Conservation (phyloP, 2,113 vertebrate species). For the Australoheros scitulus region DNA sequence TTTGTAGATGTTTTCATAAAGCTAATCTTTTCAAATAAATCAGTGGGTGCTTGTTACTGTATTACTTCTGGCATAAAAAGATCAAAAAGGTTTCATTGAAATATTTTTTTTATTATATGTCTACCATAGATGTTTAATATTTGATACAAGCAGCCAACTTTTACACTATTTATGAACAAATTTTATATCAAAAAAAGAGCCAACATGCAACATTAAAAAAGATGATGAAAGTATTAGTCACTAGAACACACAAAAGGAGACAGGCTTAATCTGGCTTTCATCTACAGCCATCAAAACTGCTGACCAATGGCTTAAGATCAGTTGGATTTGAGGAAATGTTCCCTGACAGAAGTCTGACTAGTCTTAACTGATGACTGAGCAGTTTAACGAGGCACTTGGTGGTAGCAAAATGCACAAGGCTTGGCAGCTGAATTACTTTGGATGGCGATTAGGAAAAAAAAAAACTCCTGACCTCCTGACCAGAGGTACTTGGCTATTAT, state of each 20-base stretch:
- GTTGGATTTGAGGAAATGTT: conserved; percentile 19
- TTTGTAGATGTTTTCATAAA: conserved; percentile 86
- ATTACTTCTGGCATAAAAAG: neutral
- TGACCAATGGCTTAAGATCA: conserved; percentile 26
- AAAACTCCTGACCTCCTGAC: neutral
- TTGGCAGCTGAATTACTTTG: conserved; percentile 30
- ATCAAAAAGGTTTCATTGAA: neutral
- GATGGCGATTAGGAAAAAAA: neutral
- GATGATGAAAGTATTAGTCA: neutral
- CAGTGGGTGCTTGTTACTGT: neutral
- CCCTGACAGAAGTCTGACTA: conserved; percentile 36
- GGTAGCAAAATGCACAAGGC: conserved; percentile 46
- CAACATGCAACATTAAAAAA: conserved; percentile 26
- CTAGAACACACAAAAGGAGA: neutral
- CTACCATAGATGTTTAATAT: conserved; percentile 36
- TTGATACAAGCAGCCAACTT: conserved; percentile 17
- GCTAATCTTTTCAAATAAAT: conserved; percentile 76
- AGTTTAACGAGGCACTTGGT: conserved; percentile 72
- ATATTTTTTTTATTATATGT: conserved; percentile 50
- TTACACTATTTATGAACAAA: neutral
- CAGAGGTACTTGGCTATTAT: neutral
- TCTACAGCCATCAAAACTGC: neutral
- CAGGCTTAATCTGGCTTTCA: conserved; percentile 36
- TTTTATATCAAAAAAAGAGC: neutral
- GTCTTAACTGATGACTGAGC: neutral